Conservation (phyloP, 2,797 vertebrate genomes). For the Setipinna tenuifilis region DNA sequence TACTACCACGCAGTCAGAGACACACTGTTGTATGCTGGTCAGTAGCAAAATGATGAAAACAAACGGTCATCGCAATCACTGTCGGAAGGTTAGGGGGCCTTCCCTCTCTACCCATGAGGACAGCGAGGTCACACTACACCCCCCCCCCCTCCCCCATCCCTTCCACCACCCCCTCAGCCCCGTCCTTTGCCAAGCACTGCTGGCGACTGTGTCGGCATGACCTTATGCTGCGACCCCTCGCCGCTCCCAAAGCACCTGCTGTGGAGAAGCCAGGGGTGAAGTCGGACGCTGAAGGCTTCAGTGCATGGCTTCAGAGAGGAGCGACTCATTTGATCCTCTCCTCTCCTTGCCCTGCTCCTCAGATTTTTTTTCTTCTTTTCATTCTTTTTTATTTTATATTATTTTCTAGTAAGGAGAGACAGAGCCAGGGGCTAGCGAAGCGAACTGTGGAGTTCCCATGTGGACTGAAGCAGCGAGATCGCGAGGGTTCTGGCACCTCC, state of each 20-base stretch:
- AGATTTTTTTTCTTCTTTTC: background rate
- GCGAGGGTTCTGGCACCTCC: conserved; percentile 43
- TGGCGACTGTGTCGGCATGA: background rate
- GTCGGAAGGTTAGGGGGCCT: background rate
- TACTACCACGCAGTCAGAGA: background rate
- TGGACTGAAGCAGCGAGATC: conserved; percentile 44
- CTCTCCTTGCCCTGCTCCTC: background rate
- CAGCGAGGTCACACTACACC: background rate
- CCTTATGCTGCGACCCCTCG: background rate
- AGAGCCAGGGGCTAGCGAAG: conserved; percentile 48
- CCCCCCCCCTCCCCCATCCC: background rate
- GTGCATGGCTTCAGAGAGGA: background rate
- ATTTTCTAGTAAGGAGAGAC: conserved; percentile 36
- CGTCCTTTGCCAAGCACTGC: background rate
- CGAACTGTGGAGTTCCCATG: conserved; percentile 38
- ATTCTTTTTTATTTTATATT: conserved; percentile 15
- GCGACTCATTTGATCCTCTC: conserved; percentile 3
- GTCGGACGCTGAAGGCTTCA: background rate
- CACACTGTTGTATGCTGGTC: background rate
- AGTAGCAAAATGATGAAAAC: background rate
- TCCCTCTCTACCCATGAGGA: background rate
- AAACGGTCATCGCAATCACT: background rate
- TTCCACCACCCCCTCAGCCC: background rate
- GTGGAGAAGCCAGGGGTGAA: background rate
- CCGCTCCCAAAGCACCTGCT: background rate